Conservation (phyloP, 1,140 invertebrate genomes). For the Danaus plexippus region DNA sequence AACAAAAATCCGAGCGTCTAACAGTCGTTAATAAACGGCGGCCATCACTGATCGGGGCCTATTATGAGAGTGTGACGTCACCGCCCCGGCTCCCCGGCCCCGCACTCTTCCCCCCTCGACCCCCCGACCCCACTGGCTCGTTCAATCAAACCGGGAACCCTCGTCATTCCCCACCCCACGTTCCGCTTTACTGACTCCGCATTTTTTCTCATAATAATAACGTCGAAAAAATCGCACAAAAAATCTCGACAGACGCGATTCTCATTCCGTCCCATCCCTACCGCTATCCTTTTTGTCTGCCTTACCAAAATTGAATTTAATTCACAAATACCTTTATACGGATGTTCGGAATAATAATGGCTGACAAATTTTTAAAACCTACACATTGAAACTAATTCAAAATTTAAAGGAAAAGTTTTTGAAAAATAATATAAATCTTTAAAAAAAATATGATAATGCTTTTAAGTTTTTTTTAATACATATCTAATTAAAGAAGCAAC, state of each 20-base stretch:
- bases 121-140: slow-evolving; percentile 66
- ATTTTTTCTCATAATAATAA: slow-evolving; percentile 72
- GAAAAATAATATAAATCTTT: too few species aligned
- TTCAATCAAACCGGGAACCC: slow-evolving; percentile 70
- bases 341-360: too few species aligned
- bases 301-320: slow-evolving; percentile 56
- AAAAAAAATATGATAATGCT: too few species aligned
- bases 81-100: slow-evolving; percentile 62
- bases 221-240: slow-evolving; percentile 70
- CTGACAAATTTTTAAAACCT: too few species aligned
- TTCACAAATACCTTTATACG: too few species aligned
- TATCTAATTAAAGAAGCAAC: too few species aligned
- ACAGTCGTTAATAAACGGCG: slow-evolving; percentile 63
- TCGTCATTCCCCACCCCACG: slow-evolving; percentile 66
- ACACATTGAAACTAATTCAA: too few species aligned
- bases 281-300: slow-evolving; percentile 41
- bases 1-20: slow-evolving; percentile 50
- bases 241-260: slow-evolving; percentile 65
- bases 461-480: too few species aligned
- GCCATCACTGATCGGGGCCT: slow-evolving; percentile 68
- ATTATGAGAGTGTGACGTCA: slow-evolving; percentile 71
- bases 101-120: slow-evolving; percentile 67
- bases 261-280: slow-evolving; percentile 58
- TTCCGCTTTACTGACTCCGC: slow-evolving; percentile 67
- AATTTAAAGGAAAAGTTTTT: too few species aligned